Conservation (phyloP, 2,888 invertebrate genomes). For the Cloeon dipterum region DNA sequence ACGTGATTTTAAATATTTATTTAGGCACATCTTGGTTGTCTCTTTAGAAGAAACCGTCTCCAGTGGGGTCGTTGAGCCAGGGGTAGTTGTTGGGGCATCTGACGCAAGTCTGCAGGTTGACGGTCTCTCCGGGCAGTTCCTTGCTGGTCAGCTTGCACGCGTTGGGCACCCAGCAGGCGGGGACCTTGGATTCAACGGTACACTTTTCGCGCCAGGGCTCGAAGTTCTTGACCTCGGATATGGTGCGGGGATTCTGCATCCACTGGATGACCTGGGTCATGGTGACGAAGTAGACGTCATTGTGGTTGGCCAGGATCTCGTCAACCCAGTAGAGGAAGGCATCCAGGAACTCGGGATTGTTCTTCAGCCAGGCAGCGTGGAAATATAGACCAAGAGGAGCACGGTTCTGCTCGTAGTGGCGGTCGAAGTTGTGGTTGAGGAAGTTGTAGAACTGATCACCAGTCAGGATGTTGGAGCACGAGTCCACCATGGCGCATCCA, state of each 20-base stretch:
- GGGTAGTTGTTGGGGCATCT: slow-evolving; percentile 88
- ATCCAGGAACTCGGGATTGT: slow-evolving; percentile 77
- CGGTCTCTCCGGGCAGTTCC: slow-evolving; percentile 83
- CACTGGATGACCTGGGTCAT: slow-evolving; percentile 87
- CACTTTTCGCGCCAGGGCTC: slow-evolving; percentile 92
- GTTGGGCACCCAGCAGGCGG: slow-evolving; percentile 70
- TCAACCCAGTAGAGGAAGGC: slow-evolving; percentile 88
- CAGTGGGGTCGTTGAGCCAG: slow-evolving; percentile 81
- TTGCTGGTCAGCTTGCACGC: slow-evolving; percentile 79
- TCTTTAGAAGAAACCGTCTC: slow-evolving; percentile 66
- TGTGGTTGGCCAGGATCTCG: slow-evolving; percentile 60
- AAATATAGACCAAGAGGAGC: slow-evolving; percentile 76
- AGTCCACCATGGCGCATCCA: slow-evolving; percentile 87
- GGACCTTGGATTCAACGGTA: slow-evolving; percentile 49
- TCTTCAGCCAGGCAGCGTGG: slow-evolving; percentile 84
- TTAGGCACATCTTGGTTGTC: background rate
- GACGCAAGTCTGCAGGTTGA: slow-evolving; percentile 80
- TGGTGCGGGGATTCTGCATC: slow-evolving; percentile 77
- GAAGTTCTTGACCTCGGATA: slow-evolving; percentile 70
- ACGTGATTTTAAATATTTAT: background rate
- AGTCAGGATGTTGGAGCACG: slow-evolving; percentile 75
- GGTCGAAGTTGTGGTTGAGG: slow-evolving; percentile 79
- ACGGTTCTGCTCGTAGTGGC: slow-evolving; percentile 75
- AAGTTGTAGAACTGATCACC: slow-evolving; percentile 80
- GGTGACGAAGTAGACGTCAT: slow-evolving; percentile 82